Evolutionary conservation across 1,140 invertebrate genomes (phyloP).

Genomic region (Hylyphantes graminicola): DNA sequence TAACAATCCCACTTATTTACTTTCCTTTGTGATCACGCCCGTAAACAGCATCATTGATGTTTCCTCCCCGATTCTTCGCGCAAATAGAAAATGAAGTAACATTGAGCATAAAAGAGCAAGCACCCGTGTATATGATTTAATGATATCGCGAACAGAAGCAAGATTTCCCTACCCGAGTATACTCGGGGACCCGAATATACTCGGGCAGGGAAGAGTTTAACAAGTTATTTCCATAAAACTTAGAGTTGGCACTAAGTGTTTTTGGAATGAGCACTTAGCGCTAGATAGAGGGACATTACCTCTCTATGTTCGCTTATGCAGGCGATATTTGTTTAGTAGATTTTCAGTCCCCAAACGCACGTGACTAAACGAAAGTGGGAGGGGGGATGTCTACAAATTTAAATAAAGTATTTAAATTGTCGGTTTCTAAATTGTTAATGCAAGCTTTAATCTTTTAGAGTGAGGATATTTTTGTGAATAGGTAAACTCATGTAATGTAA

Average conservation of each 20-base stretch:
- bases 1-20: too few species aligned
- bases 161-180: constrained; percentile 35
- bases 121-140: constrained; percentile 59
- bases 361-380: constrained; percentile 28
- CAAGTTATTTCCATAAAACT: constrained; percentile 60
- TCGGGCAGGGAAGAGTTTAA: constrained; percentile 52
- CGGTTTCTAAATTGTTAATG: too few species aligned
- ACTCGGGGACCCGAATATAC: constrained; percentile 16
- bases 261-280: constrained; percentile 59
- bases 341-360: constrained; percentile 54
- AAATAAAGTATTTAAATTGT: neutral
- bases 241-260: constrained; percentile 55
- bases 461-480: too few species aligned
- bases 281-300: constrained; percentile 59
- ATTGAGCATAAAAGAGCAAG: constrained; percentile 44
- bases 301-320: constrained; percentile 55
- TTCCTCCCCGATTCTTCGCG: constrained; percentile 38
- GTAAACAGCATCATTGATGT: neutral
- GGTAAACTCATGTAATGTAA: too few species aligned
- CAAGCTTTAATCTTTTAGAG: too few species aligned
- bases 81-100: constrained; percentile 44
- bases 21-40: too few species aligned
- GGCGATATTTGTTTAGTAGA: constrained; percentile 59
- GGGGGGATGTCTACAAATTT: constrained; percentile 38
- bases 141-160: constrained; percentile 52